Conservation (phyloP, 2,888 invertebrate species). For the Lycocerus yunnanus region DNA sequence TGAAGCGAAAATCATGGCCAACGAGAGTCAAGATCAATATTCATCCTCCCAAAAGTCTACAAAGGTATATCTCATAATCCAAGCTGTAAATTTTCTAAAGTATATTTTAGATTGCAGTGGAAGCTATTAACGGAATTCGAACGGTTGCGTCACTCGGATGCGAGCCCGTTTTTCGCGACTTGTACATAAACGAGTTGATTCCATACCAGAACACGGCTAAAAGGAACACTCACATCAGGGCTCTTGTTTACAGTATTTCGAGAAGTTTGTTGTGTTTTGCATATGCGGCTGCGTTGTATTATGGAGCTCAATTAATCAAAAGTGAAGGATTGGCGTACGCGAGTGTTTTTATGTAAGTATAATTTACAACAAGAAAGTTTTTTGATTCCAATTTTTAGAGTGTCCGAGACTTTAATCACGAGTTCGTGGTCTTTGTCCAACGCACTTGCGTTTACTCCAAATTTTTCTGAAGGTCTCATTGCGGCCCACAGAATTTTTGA, state of each 20-base stretch:
- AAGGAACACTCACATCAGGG: conserved; percentile 67
- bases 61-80: conserved; percentile 61
- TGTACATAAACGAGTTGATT: conserved; percentile 64
- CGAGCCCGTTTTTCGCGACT: conserved; percentile 68
- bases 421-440: conserved; percentile 71
- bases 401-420: conserved; percentile 73
- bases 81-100: conserved; percentile 66
- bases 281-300: conserved; percentile 71
- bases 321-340: conserved; percentile 62
- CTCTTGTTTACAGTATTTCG: conserved; percentile 71
- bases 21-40: conserved; percentile 69
- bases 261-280: conserved; percentile 72
- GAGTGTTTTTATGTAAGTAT: conserved; percentile 70
- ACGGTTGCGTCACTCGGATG: conserved; percentile 76
- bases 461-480: conserved; percentile 77
- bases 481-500: conserved; percentile 72
- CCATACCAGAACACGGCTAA: conserved; percentile 66
- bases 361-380: too few relatives aligned
- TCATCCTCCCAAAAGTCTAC: conserved; percentile 75
- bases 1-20: conserved; percentile 67
- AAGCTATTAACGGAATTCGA: conserved; percentile 76
- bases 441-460: conserved; percentile 75
- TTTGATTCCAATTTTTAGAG: conserved; percentile 55
- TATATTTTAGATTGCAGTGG: conserved; percentile 71
- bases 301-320: conserved; percentile 71